A percentile compares a stretch with the other conserved stretches of the same genome.
phyloP scores from a whole-genome alignment of 1,140 invertebrate genomes.

The Drosophila dunni region DNA sequence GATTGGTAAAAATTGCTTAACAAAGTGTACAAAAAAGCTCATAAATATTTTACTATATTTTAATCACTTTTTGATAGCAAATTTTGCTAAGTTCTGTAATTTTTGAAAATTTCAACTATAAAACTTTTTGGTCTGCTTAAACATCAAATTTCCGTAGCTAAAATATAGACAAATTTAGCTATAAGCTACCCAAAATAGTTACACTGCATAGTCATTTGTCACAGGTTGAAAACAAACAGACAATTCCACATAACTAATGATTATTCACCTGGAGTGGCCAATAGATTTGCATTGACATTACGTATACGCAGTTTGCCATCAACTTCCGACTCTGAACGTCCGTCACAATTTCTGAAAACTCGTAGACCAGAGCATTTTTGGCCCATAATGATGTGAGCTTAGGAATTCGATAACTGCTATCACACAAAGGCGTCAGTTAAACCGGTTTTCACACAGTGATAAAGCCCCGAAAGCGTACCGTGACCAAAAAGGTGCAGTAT shows the following conservation, averaged over 20 bases:
- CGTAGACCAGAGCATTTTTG: slow-evolving; percentile 38
- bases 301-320: slow-evolving; percentile 42
- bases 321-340: slow-evolving; percentile 5
- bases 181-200: too few species aligned
- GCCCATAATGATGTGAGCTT: slow-evolving; percentile 40
- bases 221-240: not conserved
- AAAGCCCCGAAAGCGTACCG: slow-evolving; percentile 1
- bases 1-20: too few species aligned
- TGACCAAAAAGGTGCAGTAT: slow-evolving; percentile 23
- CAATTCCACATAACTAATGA: not conserved
- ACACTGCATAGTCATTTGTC: slow-evolving; percentile 14
- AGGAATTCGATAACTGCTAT: not conserved
- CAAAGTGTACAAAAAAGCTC: too few species aligned
- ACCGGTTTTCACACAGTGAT: slow-evolving; percentile 32
- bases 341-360: not conserved
- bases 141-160: not conserved
- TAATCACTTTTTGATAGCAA: too few species aligned
- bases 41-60: too few species aligned
- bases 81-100: too few species aligned
- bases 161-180: too few species aligned
- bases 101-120: too few species aligned
- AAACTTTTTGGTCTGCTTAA: too few species aligned
- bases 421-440: slow-evolving; percentile 24
- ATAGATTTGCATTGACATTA: slow-evolving; percentile 41
- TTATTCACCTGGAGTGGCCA: slow-evolving; percentile 30